These are phyloP conservation scores for Sebastes dallii DNA, from an alignment of 2,797 vertebrate genomes.

Conservation along the genomic window DNA sequence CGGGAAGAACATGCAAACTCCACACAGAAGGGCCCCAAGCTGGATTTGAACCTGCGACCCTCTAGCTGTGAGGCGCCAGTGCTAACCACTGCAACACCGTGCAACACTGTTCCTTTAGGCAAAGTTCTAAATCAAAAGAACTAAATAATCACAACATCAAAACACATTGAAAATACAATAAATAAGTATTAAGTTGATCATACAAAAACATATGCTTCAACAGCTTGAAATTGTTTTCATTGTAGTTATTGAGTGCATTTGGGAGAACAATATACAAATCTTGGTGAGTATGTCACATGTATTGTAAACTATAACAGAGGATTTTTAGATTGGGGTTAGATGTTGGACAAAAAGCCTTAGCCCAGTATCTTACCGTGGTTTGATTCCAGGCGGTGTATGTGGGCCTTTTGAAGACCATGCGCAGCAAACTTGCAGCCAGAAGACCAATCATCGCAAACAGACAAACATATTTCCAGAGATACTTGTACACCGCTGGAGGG, in stretches of 20 bases:
- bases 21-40: no score
- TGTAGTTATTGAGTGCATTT: not conserved
- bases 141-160: not conserved
- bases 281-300: not conserved
- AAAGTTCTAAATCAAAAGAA: not conserved
- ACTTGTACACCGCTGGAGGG: slow-evolving; percentile 82
- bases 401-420: slow-evolving; percentile 76
- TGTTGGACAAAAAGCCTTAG: not conserved
- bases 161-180: not conserved
- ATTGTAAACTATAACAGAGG: not conserved
- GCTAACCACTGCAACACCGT: no score
- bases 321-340: not conserved
- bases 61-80: no score
- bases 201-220: not conserved
- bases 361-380: slow-evolving; percentile 72
- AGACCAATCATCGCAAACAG: slow-evolving; percentile 82
- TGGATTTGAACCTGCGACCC: no score
- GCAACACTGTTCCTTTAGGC: no score
- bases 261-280: not conserved
- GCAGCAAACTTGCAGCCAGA: slow-evolving; percentile 76
- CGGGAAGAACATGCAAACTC: no score
- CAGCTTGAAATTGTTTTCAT: not conserved
- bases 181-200: not conserved
- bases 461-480: slow-evolving; percentile 86
- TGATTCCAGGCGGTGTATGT: slow-evolving; percentile 87